Base-by-base conservation (phyloP, 2,113 vertebrate species). In the Urocitellus parryii region DNA sequence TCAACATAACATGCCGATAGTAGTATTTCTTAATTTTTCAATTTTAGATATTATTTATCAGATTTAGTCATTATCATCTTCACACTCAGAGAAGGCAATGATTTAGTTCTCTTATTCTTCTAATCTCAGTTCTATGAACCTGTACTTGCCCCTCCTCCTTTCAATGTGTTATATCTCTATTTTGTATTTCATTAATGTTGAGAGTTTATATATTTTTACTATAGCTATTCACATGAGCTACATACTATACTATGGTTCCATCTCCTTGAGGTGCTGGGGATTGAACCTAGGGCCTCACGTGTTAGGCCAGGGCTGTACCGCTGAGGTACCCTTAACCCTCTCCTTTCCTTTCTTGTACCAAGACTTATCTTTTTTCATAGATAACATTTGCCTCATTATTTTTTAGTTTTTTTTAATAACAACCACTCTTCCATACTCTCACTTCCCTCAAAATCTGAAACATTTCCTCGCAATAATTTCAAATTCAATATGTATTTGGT, bases 371-470 rank as follows among this genome's bases (percentile, higher is more conserved):
- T 85, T 73, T 74, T 58, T 39, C 74, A 18, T 24, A 83, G 34
- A 51, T 82, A 91, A 22, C 51, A 53, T 83, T 76, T 83, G 18
- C 22, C 4, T 94, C 18, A 58, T 32, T 61, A 8, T 22, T 70
- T 67, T 74, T 65, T 89, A n/a, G 5, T 5, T 14, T 5, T 58
- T 51, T 45, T 18, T 53, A 8, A 51, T 70, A 65, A 17, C 0
- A 56, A 10, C 58, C 16, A 72, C 10, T 94, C 9, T 80, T 79
- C 78, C n/a, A 61, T 95, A 20, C 2, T 39, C 48, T 89, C 22
- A 67, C 56, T 78, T 84, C 11, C 14, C 37, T 74, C 56, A 95
- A 89, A 95, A 95, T 92, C 37, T 86, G 67, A 90, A 93, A 86
- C 10, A 53, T 86, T 95, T 76, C n/a, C 27, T 93, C 17, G 58